Evolutionary conservation across 2,113 vertebrate species (phyloP).

Genomic region (Marcusenius ussheri): DNA sequence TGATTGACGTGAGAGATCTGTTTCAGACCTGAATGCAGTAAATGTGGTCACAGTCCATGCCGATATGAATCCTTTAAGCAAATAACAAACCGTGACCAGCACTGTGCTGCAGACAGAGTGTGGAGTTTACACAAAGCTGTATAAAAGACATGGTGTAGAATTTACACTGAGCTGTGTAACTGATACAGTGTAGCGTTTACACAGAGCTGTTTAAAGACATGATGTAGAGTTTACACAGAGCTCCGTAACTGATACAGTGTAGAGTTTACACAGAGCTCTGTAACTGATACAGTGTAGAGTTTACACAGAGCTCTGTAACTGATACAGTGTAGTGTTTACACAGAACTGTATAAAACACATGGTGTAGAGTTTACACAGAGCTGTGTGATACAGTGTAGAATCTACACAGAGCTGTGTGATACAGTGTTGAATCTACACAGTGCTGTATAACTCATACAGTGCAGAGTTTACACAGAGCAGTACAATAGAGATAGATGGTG

Average conservation of each 20-base stretch:
- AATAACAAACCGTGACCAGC: background rate
- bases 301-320: background rate
- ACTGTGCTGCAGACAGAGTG: background rate
- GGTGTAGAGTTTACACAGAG: background rate
- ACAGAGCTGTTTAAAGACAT: background rate
- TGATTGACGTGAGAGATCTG: background rate
- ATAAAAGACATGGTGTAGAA: background rate
- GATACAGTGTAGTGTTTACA: background rate
- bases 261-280: background rate
- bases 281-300: background rate
- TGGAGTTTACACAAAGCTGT: background rate
- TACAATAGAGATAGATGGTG: too few relatives aligned
- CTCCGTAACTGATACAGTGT: background rate
- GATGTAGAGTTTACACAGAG: background rate
- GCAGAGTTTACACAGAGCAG: too few relatives aligned
- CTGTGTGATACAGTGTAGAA: background rate
- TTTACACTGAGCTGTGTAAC: background rate
- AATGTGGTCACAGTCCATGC: background rate
- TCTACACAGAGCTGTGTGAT: background rate
- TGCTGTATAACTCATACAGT: background rate
- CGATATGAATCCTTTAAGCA: background rate
- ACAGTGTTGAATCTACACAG: background rate
- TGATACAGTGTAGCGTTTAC: background rate
- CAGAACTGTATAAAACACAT: background rate
- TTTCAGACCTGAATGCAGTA: background rate